Evolutionary conservation across 2,113 vertebrate species (phyloP), one percentile per base, ranked within the genome.

Genomic region (Rhinichthys klamathensis): DNA sequence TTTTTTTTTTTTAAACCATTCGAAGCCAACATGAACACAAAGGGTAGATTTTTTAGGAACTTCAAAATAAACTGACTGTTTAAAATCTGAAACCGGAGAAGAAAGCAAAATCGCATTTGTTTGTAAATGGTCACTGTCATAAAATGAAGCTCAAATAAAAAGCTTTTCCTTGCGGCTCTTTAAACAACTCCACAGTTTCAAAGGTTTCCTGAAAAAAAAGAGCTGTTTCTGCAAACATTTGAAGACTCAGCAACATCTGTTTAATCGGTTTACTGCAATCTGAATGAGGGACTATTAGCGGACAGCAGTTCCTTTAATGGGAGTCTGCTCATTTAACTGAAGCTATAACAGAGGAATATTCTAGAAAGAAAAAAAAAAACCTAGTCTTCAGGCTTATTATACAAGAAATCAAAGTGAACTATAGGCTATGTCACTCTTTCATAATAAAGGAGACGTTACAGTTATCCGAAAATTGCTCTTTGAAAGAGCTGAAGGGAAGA

Each of bases 401-500:
- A 58, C 16, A 15, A 18, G 21, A 41, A 82, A 77, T 58, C 49
- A 61, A 25, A 76, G 6, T 76, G 15, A 80, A 49, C 82, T 30
- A 70, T 13, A 38, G 44, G 30, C 51, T 30, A 1, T 67, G 32
- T 76, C 32, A 76, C 23, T 56, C 63, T 84, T 76, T 56, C 13
- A 79, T 84, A 79, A 87, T 79, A 74, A 87, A 67, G 56, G 56
- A 87, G 54, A 16, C 51, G 67, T 49, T 15, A 49, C 11, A 51
- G 32, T 82, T 23, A 82, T 85, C 23, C 44, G 41, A 30, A 46
- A 56, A 46, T 74, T 49, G 23, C 75, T 85, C 61, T 76, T 76
- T 56, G 70, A 87, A 69, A 82, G 56, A 61, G 61, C 51, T 77
- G 38, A 77, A 84, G 58, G 72, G 49, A 16, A 77, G 73, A 63